Base-by-base conservation (phyloP, 53 echinoderm and acorn worm species). In the Mesocentrotus franciscanus region DNA sequence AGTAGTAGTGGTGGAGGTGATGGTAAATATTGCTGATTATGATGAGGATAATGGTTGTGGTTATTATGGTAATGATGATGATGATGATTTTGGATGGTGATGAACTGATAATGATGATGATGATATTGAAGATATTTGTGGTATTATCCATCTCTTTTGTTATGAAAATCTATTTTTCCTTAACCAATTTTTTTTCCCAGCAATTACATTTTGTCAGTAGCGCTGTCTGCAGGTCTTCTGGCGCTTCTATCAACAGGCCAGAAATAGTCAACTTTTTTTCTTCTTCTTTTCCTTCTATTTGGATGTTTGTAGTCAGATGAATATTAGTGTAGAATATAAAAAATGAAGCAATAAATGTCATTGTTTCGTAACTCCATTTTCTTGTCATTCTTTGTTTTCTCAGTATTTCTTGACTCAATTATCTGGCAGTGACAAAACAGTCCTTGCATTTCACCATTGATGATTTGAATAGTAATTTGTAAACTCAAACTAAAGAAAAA, bases 221-320 rank as follows among this genome's bases (percentile, higher is more conserved):
- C 96, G 35, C 90, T 97, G n/a, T 97, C 98, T 15, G 97, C 96
- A 12, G 99, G 99, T 17, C 98, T 99, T 56, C 97, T 99, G 8
- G 99, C 99, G 85, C 96, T 99, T 8, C 96, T 99, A 90, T 99
- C 99, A 94, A 99, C 99, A 61, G 99, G 99, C 83, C 96, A 97
- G 8, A 97, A 98, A 93, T 99, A 96, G 92, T 90, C 42, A 18
- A 20, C 39, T 81, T 66, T 33, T 59, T 22, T 35, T 93, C 79
- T 92, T 68, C 14, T 92, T 24, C 70, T 49, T 49, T 90, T 90
- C 11, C 1, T 66, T 90, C 56, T 60, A 18, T 0, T 58, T 87
- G 12, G 29, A 56, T 87, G 87, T 87, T 55, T 42, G 76, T 76
- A 76, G 76, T 87, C 15, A 87, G 87, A 87, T 87, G 27, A 58